Percentiles rank a stretch among this genome's conserved stretches.
Evolutionary conservation across 2,797 vertebrate genomes (phyloP).

Genomic region (Astyanax mexicanus): DNA sequence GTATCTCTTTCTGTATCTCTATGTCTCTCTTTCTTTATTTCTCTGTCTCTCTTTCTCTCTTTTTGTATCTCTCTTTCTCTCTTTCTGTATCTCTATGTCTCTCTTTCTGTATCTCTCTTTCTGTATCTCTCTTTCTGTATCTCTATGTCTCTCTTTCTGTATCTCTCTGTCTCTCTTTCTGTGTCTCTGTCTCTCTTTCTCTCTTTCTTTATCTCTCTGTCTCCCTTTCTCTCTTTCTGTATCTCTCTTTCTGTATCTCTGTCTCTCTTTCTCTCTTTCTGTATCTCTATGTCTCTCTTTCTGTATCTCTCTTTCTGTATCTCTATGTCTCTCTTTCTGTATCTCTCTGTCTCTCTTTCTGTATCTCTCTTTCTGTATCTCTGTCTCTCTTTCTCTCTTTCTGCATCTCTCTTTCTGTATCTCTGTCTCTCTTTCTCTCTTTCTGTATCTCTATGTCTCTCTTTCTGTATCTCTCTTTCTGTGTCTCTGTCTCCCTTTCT

Average conservation of each 20-base stretch:
- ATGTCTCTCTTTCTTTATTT: too few relatives aligned
- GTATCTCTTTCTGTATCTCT: slow-evolving; percentile 1
- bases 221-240: slow-evolving; percentile 13
- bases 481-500: neutral
- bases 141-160: neutral
- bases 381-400: neutral
- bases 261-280: slow-evolving; percentile 11
- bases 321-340: neutral
- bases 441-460: neutral
- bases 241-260: too few relatives aligned
- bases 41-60: slow-evolving; percentile 1
- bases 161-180: slow-evolving; percentile 8
- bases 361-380: slow-evolving; percentile 8
- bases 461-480: too few relatives aligned
- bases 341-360: slow-evolving; percentile 8
- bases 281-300: slow-evolving; percentile 7
- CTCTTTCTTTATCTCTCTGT: slow-evolving; percentile 4
- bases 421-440: slow-evolving; percentile 4
- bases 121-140: slow-evolving; percentile 10
- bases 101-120: slow-evolving; percentile 4
- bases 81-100: too few relatives aligned
- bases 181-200: neutral
- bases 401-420: neutral
- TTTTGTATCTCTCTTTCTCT: slow-evolving; percentile 5
- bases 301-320: too few relatives aligned